Evolutionary conservation across 2,113 vertebrate genomes (phyloP), one percentile per base, ranked within the genome.

Genomic region (Pungitius pungitius): DNA sequence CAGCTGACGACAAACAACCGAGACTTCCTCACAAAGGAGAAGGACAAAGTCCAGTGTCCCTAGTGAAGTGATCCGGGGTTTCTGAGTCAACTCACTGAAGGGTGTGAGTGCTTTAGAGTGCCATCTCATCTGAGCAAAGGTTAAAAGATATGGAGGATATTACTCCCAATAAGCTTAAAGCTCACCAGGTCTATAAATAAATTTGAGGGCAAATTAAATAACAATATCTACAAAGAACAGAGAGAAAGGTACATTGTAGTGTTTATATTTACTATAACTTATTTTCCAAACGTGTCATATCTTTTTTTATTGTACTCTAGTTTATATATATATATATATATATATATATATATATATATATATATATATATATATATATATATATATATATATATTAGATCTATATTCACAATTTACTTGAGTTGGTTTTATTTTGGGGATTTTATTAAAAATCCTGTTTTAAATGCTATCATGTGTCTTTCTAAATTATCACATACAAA

Each of bases 1-100:
- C 33, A 14, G 70, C 22, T 51, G 35, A 20, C 58, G 7, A 61
- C 45, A 17, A 55, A 39, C 51, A 35, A 26, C 30, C 58, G 78
- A 66, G 82, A 79, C 86, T 82, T 88, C 77, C 87, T 86, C 26
- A 58, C 85, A 51, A 81, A 81, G 37, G 22, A 73, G 43, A 63
- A 80, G 83, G 14, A 47, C 91, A 87, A 92, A 91, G 92, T 93
- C 86, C 88, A 15, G 20, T 2, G 27, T 27, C 40, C 20, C 65
- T 40, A 27, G 64, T 37, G 27, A 11, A 75, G 35, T 4, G 27
- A 71, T 71, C 17, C 15, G 55, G 37, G 2, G 26, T 54, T 10
- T 35, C 47, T n/a, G 60, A 71, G 68, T 30, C 18, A 6, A 61
- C 47, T 61, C 39, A 39, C 56, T 42, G 65, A 37, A 66, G 74